Conservation (phyloP, 2,888 invertebrate species). For the Eretmocerus hayati region DNA sequence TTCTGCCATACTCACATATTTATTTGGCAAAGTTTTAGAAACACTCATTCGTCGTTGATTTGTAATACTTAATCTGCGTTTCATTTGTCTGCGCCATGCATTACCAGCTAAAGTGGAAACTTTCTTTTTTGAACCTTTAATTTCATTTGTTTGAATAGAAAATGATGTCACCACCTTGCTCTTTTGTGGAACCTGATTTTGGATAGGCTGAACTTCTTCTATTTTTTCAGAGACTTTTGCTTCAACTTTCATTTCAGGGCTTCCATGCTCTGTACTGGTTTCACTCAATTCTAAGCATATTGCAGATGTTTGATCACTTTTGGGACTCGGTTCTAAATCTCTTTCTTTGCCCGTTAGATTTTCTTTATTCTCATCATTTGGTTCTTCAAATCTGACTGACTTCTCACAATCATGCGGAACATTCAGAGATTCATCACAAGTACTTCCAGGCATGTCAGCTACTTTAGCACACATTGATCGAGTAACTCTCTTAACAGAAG, state of each 20-base stretch:
- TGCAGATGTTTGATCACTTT: not conserved
- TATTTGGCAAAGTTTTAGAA: slow-evolving; percentile 24
- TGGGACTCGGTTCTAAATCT: not conserved
- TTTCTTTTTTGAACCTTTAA: slow-evolving; percentile 13
- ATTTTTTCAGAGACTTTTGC: slow-evolving; percentile 5
- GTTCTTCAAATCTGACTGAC: not conserved
- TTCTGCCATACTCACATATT: slow-evolving; percentile 52
- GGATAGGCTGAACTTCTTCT: not conserved
- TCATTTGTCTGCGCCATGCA: slow-evolving; percentile 17
- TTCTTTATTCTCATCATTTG: slow-evolving; percentile 1
- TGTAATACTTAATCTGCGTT: slow-evolving; percentile 23
- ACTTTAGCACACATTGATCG: slow-evolving; percentile 22
- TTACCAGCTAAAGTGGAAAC: slow-evolving; percentile 14
- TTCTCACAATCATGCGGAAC: not conserved
- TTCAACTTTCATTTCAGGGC: not conserved
- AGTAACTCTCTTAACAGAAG: slow-evolving; percentile 21
- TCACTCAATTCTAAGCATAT: not conserved
- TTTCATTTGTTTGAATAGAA: not conserved
- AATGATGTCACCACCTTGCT: slow-evolving; percentile 10
- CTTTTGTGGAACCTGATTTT: too few relatives aligned
- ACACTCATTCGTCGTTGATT: slow-evolving; percentile 29
- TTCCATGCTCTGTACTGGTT: not conserved
- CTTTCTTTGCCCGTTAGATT: too few relatives aligned
- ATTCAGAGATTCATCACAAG: slow-evolving; percentile 13
- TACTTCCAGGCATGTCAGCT: not conserved